Base-by-base conservation (phyloP, 2,888 invertebrate genomes). In the Dichetophora obliterata region DNA sequence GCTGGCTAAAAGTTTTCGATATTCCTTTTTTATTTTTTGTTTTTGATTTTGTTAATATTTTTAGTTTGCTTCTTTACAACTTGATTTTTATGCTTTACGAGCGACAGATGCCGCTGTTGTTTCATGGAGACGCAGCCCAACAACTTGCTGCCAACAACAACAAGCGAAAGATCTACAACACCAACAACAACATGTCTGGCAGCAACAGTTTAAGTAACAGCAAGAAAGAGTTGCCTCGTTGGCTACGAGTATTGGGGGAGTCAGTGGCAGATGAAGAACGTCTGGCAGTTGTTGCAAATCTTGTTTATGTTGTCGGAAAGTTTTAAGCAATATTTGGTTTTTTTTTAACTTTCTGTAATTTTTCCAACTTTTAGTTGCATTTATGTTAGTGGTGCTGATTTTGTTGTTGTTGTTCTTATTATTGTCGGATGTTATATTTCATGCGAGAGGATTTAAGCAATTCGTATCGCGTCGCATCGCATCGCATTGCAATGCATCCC, bases 221-320 rank as follows among this genome's bases (percentile, higher is more conserved):
- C 57, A 59, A 59, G 24, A 59, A 59, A 4, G 57, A 59, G 19
- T 4, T 24, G 19, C 14, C 37, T 48, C 11, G n/a, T 2, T 50
- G 43, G 11, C 24, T 8, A 16, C 27, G 31, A n/a, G 31, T n/a
- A 31, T 27, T 27, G 63, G 63, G 34, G 34, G 63, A 11, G 19
- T 52, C 69, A 37, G 22, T 14, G 57, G 37, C 34, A 19, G 54
- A 43, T 37, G 57, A 57, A 8, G 54, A 50, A 16, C 48, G 68
- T 50, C 68, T 71, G 71, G n/a, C 59, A 27, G 54, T 57, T 59
- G 57, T 57, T 57, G 57, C 37, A 37, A 71, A 19, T 37, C 57
- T 71, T 59, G 71, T 71, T 71, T 71, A 24, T 57, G 59, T 59
- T 59, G 57, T 59, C 59, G 71, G 43, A 71, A 57, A 54, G 57